These are phyloP conservation scores for Nixonia krombeini DNA, from an alignment of 1,140 invertebrate genomes.

Conservation along the genomic window DNA sequence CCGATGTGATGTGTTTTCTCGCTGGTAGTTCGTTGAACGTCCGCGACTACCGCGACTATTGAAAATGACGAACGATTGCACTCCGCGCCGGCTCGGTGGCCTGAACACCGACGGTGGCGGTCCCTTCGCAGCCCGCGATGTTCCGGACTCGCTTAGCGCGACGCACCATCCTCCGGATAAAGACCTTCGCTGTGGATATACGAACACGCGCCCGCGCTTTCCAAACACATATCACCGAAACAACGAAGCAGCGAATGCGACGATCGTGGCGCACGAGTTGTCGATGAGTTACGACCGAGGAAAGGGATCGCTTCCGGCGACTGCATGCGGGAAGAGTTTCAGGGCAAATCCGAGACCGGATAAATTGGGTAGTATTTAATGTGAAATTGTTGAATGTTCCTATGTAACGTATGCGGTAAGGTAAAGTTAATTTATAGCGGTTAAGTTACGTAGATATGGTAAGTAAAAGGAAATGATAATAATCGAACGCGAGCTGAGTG, in stretches of 20 bases:
- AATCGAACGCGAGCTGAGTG: constrained; percentile 12
- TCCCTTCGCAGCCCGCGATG: not conserved
- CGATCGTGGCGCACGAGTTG: too few relatives aligned
- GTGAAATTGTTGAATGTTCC: constrained; percentile 47
- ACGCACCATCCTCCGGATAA: too few relatives aligned
- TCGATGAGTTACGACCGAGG: too few relatives aligned
- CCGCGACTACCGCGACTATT: not conserved
- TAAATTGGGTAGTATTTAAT: constrained; percentile 31
- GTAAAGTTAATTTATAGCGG: not conserved
- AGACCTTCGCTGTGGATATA: constrained; percentile 13
- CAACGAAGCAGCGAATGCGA: constrained; percentile 10
- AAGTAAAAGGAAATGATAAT: constrained; percentile 3
- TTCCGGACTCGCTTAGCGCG: not conserved
- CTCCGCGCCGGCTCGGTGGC: not conserved
- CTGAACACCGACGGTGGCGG: too few relatives aligned
- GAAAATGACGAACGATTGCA: constrained; percentile 2
- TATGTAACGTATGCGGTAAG: constrained; percentile 42
- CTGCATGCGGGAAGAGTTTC: constrained; percentile 1
- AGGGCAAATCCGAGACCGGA: constrained; percentile 2
- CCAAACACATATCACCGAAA: not conserved
- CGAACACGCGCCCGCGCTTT: not conserved
- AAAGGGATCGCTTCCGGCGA: not conserved
- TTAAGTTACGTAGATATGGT: not conserved
- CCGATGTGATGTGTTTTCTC: not conserved
- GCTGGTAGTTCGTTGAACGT: too few relatives aligned